Evolutionary conservation across 2,888 invertebrate species (phyloP), one percentile per base, ranked within the genome.

Genomic region (Spodoptera littoralis): DNA sequence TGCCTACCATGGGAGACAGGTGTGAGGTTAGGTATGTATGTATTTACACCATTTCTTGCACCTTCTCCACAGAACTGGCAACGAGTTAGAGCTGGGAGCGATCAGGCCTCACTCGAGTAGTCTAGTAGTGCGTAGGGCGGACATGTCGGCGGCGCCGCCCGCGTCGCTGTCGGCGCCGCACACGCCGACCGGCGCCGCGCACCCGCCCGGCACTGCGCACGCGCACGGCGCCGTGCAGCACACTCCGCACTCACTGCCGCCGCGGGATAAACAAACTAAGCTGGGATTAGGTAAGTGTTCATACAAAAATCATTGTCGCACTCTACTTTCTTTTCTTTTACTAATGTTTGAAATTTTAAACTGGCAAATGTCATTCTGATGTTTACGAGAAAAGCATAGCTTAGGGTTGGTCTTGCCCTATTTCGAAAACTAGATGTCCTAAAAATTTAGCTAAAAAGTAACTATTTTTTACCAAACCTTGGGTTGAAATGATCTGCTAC

Each of bases 141-240:
- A 87, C 18, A 79, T 82, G 77, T 83, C 13, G 82, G 79, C 70
- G 72, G 83, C 84, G 81, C 84, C 66, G 82, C 84, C 82, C 53
- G 75, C 83, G 60, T 89, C 88, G 60, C 73, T 86, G 67, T 93
- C 93, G 2, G 94, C 94, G 55, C 94, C 94, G 65, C 94, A 94
- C 91, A 93, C 94, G 53, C 94, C 94, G 73, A 92, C 93, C 30
- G 83, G 88, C 27, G 83, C 84, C 13, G 71, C 83, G 2, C 92
- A 91, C 42, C 69, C 87, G 24, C 90, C 89, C 49, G 65, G 65
- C 69, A 36, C 84, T 67, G 22, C 68, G 22, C 46, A 18, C 68
- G 22, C 68, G 22, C 46, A 18, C 2, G 72, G 65, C 1, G 0
- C 61, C n/a, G n/a, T n/a, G n/a, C n/a, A n/a, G 6, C 90, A 89